These are phyloP conservation scores for Tragopan temminckii DNA, from an alignment of 2,797 vertebrate genomes.

Conservation along the genomic window DNA sequence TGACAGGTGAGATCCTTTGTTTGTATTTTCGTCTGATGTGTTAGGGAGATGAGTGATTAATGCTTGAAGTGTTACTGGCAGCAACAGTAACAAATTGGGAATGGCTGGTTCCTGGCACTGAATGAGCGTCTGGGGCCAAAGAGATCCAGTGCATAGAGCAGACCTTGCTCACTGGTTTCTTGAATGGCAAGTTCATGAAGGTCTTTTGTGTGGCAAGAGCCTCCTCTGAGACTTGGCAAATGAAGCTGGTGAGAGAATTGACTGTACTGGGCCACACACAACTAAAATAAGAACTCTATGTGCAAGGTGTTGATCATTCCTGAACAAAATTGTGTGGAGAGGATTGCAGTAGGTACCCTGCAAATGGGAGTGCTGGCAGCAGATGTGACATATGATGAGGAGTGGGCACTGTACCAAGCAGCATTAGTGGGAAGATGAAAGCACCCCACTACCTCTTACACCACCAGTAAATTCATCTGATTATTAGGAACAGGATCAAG, in stretches of 20 bases:
- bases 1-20: background rate
- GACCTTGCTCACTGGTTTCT: background rate
- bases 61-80: background rate
- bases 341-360: background rate
- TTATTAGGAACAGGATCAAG: background rate
- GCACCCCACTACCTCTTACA: background rate
- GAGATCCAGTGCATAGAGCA: background rate
- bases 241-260: slow-evolving; percentile 8
- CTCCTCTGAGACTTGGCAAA: background rate
- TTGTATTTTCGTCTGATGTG: background rate
- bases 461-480: background rate
- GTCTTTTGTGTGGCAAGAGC: background rate
- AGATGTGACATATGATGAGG: background rate
- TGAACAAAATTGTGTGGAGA: slow-evolving; percentile 4
- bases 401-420: background rate
- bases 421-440: background rate
- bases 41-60: background rate
- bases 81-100: background rate
- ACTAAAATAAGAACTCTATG: background rate
- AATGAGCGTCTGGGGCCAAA: background rate
- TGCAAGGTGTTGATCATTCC: slow-evolving; percentile 22
- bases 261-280: background rate
- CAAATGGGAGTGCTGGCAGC: slow-evolving; percentile 1
- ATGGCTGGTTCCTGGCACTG: background rate
- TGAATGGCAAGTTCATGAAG: background rate